These are phyloP conservation scores for Yponomeuta sedellus DNA, from an alignment of 2,888 invertebrate species.

Conservation along the genomic window DNA sequence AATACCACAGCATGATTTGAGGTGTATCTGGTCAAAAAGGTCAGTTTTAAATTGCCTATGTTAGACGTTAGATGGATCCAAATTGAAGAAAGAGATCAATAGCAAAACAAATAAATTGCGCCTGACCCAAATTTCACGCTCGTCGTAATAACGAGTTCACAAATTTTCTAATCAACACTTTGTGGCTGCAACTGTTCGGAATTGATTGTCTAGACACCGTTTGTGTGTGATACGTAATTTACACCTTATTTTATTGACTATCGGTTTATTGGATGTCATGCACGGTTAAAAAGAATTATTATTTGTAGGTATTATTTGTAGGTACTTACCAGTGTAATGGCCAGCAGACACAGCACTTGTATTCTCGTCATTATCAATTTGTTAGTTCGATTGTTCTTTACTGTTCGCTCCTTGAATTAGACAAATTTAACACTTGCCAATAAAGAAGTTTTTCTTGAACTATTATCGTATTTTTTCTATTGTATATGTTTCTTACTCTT, in stretches of 20 bases:
- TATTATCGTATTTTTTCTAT: neutral
- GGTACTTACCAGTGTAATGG: neutral
- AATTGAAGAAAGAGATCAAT: conserved; percentile 24
- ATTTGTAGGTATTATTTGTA: neutral
- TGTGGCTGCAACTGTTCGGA: conserved; percentile 47
- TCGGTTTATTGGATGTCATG: neutral
- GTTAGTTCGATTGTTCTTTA: conserved; percentile 25
- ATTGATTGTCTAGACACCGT: conserved; percentile 64
- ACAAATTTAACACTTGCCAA: conserved; percentile 53
- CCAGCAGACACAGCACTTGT: neutral
- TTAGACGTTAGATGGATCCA: neutral
- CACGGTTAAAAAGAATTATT: neutral
- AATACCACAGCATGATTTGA: too few species aligned
- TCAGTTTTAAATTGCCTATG: neutral
- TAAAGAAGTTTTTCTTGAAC: conserved; percentile 34
- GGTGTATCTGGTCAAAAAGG: too few species aligned
- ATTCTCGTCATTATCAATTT: conserved; percentile 41
- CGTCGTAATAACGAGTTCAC: conserved; percentile 27
- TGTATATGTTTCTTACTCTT: neutral
- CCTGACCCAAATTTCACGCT: conserved; percentile 41
- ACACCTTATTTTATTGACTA: conserved; percentile 11
- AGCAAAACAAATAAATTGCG: conserved; percentile 25
- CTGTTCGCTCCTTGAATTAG: conserved; percentile 48
- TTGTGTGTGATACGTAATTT: conserved; percentile 29
- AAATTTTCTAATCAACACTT: conserved; percentile 40